Evolutionary conservation across 2,113 vertebrate genomes (phyloP), one percentile per base, ranked within the genome.

Genomic region (Chroicocephalus ridibundus): DNA sequence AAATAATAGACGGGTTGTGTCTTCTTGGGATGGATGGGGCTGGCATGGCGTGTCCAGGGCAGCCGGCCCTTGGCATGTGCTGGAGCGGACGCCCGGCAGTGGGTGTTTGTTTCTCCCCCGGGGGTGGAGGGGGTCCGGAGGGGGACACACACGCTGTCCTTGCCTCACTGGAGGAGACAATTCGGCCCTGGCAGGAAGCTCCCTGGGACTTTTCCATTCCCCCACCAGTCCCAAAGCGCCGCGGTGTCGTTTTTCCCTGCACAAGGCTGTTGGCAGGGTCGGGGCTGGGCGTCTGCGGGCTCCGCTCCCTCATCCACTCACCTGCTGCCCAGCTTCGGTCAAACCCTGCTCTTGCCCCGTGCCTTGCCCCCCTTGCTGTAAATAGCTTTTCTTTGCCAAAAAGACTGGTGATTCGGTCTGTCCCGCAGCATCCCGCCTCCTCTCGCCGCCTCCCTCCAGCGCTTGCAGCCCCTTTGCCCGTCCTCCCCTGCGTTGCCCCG

Each of bases 141-240:
- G 24, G 34, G 58, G 47, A 40, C n/a, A 42, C 65, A 95, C 15
- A 3, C 0, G 0, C 24, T 94, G 93, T 89, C 89, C 94, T 78
- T 82, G 80, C 21, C n/a, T 38, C 5, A 0, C 44, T 15, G 76
- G 49, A 70, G 54, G 86, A 69, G 42, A 80, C 69, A 44, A 26
- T 0, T 27, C 3, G 1, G 62, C 5, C 66, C 82, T 92, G 93
- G 93, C 96, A 92, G 75, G 84, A 60, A 79, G 2, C 26, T 74
- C 82, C 16, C 32, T 66, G 88, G 93, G 95, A 91, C 81, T 96
- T 94, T 96, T 96, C 95, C 96, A 90, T 49, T 84, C 60, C 66
- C 54, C 31, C 36, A 15, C 36, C 0, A 1, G 31, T 64, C 66
- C 72, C 44, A 64, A 22, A 51, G 81, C 3, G 2, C 84, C 13